phyloP scores from a whole-genome alignment of 92 coral and sea anemone species.

The Hydrozoanthus gracilis region DNA sequence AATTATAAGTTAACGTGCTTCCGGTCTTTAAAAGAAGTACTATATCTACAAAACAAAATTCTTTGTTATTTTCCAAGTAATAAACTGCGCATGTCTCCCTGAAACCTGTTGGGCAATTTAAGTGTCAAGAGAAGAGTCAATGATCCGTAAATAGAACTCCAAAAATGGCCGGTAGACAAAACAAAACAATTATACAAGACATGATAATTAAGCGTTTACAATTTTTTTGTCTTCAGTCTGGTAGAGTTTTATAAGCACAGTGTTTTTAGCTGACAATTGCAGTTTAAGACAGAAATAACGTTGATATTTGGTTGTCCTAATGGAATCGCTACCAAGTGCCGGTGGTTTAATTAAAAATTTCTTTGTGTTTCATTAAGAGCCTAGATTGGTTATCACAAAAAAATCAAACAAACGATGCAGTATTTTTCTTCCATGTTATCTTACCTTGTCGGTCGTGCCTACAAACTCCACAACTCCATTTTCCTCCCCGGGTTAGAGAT shows the following conservation, averaged over 20 bases:
- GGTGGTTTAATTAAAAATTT: neutral
- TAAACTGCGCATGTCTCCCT: neutral
- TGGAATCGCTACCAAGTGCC: neutral
- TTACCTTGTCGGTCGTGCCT: neutral
- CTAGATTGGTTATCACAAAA: neutral
- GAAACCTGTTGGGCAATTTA: neutral
- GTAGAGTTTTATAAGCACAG: neutral
- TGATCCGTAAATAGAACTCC: neutral
- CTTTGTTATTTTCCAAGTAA: too few relatives aligned
- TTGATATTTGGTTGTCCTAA: neutral
- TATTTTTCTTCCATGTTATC: neutral
- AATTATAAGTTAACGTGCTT: too few relatives aligned
- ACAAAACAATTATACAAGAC: neutral
- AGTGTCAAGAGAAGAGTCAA: neutral
- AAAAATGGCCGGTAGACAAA: conserved; percentile 2
- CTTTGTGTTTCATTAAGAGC: neutral
- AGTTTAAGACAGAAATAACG: neutral
- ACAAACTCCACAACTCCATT: neutral
- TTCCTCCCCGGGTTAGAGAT: neutral
- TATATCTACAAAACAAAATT: too few relatives aligned
- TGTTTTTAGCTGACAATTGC: neutral
- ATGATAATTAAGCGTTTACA: neutral
- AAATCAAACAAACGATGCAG: neutral
- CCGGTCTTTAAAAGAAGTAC: too few relatives aligned
- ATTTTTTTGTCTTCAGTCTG: neutral